These are phyloP conservation scores for Pantherophis alleghaniensis DNA, from an alignment of 2,797 vertebrate genomes.

Conservation along the genomic window DNA sequence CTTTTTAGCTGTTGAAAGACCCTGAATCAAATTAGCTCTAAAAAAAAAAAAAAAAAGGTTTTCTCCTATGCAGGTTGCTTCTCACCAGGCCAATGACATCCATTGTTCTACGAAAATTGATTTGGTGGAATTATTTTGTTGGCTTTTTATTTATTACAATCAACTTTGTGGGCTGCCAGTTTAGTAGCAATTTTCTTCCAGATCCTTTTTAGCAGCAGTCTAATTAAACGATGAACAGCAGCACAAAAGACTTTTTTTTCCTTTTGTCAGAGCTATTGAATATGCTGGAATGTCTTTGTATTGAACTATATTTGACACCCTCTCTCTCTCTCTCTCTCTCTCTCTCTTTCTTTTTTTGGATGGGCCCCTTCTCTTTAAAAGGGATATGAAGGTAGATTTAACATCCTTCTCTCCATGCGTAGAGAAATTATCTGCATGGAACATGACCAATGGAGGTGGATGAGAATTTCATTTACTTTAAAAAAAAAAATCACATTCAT, in stretches of 20 bases:
- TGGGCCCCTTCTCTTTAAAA: not conserved
- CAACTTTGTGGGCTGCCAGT: not conserved
- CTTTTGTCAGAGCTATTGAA: not conserved
- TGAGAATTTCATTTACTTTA: not conserved
- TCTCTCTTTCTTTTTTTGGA: fast-evolving
- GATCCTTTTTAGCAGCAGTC: not conserved
- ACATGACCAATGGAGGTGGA: not conserved
- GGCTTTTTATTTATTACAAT: not conserved
- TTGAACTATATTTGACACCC: not conserved
- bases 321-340: not conserved
- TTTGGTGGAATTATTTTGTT: not conserved
- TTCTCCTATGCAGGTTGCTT: not conserved
- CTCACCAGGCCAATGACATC: not conserved
- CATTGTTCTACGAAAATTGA: not conserved
- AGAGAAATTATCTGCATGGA: not conserved
- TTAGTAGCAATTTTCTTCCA: not conserved
- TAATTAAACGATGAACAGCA: not conserved
- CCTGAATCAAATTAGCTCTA: not conserved
- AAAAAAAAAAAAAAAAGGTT: not conserved
- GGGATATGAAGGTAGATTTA: not conserved
- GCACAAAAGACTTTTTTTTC: not conserved
- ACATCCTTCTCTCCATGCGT: not conserved
- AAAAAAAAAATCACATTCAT: not conserved
- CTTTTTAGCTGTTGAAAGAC: not conserved
- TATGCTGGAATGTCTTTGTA: not conserved